These are phyloP conservation scores for Aplochiton taeniatus DNA, from an alignment of 2,797 vertebrate genomes.

Conservation along the genomic window DNA sequence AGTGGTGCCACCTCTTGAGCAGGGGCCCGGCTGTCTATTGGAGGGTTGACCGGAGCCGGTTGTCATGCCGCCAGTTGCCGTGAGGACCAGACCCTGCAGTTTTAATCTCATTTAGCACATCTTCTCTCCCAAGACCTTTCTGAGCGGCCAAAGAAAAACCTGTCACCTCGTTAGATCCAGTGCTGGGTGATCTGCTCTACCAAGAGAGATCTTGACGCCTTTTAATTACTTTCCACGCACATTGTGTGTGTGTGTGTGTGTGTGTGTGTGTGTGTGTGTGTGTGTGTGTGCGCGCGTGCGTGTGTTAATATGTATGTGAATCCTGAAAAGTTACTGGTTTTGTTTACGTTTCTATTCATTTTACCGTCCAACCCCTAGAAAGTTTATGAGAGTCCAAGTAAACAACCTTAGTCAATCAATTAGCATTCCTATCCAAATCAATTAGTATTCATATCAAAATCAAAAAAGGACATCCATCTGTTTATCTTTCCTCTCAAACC, in stretches of 20 bases:
- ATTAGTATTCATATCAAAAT: no score
- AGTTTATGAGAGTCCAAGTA: not conserved
- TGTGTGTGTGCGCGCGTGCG: not conserved
- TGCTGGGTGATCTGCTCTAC: not conserved
- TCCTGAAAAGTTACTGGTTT: not conserved
- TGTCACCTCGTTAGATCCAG: constrained; percentile 8
- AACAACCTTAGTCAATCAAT: no score
- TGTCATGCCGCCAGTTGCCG: constrained; percentile 9
- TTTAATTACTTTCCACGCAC: constrained; percentile 74
- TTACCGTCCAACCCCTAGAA: not conserved
- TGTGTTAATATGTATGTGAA: not conserved
- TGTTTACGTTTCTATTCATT: not conserved
- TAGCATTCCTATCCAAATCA: no score
- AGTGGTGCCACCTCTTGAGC: no score
- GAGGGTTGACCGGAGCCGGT: not conserved
- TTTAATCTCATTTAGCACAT: constrained; percentile 18
- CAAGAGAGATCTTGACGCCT: not conserved
- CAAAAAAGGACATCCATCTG: not conserved
- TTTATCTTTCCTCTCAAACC: not conserved
- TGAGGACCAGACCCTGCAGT: constrained; percentile 4
- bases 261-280: not conserved
- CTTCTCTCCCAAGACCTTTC: constrained; percentile 3
- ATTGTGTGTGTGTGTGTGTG: not conserved
- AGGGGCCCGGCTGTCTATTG: no score
- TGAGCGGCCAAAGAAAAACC: not conserved